Evolutionary conservation across 2,888 invertebrate genomes (phyloP).

Genomic region (Drosophila neotestacea): DNA sequence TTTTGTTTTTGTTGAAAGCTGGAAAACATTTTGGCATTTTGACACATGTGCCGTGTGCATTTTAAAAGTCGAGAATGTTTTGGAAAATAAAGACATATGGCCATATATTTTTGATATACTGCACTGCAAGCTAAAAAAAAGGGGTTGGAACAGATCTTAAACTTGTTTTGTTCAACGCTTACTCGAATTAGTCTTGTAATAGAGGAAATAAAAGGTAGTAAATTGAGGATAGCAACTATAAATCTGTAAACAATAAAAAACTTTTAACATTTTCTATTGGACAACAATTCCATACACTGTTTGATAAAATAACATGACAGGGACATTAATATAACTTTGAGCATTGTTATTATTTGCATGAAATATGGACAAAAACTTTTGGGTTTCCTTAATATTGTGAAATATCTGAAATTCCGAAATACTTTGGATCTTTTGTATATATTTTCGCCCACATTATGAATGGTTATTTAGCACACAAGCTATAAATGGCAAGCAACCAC

Average conservation of each 20-base stretch:
- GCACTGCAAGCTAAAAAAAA: constrained; percentile 4
- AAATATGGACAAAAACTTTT: neutral
- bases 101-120: constrained; percentile 20
- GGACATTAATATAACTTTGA: neutral
- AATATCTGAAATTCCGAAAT: constrained; percentile 19
- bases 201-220: constrained; percentile 13
- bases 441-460: constrained; percentile 23
- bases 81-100: constrained; percentile 65
- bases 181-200: constrained; percentile 12
- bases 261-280: too few species aligned
- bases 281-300: too few species aligned
- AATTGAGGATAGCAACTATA: neutral
- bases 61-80: constrained; percentile 40
- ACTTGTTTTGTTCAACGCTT: constrained; percentile 29
- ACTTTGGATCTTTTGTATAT: constrained; percentile 6
- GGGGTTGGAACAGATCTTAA: constrained; percentile 50
- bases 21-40: constrained; percentile 61
- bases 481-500: constrained; percentile 40
- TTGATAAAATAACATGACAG: neutral
- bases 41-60: constrained; percentile 43
- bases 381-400: neutral
- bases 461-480: constrained; percentile 32
- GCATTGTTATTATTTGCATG: neutral
- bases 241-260: neutral
- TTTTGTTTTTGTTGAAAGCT: constrained; percentile 32